phyloP scores from a whole-genome alignment of 2,113 vertebrate species.

The Hemiprocne comata region DNA sequence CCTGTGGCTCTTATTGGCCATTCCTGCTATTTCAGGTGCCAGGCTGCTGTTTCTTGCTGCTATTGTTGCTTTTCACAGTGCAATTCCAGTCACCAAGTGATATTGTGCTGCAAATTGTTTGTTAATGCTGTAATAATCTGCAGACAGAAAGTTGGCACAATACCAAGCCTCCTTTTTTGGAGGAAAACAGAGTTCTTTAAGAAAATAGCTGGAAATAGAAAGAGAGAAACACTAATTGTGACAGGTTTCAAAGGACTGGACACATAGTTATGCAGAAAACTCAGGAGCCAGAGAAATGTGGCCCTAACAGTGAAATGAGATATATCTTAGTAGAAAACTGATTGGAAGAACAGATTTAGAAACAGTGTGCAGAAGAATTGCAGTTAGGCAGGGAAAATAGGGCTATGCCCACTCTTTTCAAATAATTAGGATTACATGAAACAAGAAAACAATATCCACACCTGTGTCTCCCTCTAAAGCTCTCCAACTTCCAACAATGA shows the following conservation, averaged over 20 bases:
- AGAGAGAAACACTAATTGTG: background rate
- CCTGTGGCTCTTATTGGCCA: background rate
- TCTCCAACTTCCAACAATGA: background rate
- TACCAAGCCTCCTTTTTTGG: background rate
- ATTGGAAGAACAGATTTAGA: background rate
- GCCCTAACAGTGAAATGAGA: background rate
- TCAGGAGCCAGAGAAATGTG: background rate
- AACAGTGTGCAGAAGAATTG: background rate
- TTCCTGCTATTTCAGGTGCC: background rate
- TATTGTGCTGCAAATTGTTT: background rate
- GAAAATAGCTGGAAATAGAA: background rate
- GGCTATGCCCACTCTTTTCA: background rate
- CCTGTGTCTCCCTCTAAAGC: background rate
- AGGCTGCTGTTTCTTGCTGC: background rate
- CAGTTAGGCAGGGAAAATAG: background rate
- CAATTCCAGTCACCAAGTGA: background rate
- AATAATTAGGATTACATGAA: background rate
- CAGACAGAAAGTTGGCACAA: background rate
- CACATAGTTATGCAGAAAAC: background rate
- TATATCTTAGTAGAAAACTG: background rate
- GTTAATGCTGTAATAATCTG: background rate
- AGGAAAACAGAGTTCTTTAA: background rate
- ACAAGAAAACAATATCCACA: background rate
- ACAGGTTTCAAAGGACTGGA: background rate
- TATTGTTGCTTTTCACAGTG: background rate